Evolutionary conservation across 1,140 invertebrate genomes (phyloP).

Genomic region (Kradibia gibbosae): DNA sequence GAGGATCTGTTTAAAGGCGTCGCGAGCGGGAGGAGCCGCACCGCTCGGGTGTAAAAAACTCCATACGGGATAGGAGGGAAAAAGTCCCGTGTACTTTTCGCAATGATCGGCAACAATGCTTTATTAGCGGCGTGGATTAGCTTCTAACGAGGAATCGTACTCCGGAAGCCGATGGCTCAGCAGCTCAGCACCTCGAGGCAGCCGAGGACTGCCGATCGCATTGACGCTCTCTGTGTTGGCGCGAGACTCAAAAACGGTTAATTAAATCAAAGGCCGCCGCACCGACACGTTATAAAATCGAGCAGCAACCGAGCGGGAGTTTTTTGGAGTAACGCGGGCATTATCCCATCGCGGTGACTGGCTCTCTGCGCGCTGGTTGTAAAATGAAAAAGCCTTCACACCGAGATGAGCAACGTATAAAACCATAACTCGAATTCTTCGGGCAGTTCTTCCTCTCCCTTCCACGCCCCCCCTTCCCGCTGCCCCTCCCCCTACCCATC

Average conservation of each 20-base stretch:
- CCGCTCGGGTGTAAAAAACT: no score
- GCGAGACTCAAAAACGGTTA: conserved; percentile 64
- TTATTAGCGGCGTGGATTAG: no score
- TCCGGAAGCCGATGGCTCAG: no score
- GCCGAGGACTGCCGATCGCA: no score
- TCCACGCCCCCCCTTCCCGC: neutral
- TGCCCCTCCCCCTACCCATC: neutral
- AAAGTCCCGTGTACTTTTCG: no score
- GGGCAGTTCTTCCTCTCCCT: neutral
- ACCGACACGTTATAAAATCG: conserved; percentile 70
- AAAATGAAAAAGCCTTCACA: conserved; percentile 43
- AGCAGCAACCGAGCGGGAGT: conserved; percentile 47
- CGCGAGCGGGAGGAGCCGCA: no score
- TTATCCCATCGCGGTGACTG: conserved; percentile 46
- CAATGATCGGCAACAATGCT: no score
- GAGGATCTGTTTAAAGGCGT: no score
- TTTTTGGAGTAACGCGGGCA: conserved; percentile 47
- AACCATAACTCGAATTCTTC: conserved; percentile 39
- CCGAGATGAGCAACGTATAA: conserved; percentile 47
- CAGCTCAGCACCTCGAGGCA: no score
- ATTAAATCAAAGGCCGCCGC: conserved; percentile 71
- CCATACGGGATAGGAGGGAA: no score
- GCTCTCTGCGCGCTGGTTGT: conserved; percentile 28
- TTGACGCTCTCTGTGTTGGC: neutral
- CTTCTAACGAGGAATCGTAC: no score